Evolutionary conservation across 2,113 vertebrate genomes (phyloP), one percentile per base, ranked within the genome.

Genomic region (Hylia prasina): DNA sequence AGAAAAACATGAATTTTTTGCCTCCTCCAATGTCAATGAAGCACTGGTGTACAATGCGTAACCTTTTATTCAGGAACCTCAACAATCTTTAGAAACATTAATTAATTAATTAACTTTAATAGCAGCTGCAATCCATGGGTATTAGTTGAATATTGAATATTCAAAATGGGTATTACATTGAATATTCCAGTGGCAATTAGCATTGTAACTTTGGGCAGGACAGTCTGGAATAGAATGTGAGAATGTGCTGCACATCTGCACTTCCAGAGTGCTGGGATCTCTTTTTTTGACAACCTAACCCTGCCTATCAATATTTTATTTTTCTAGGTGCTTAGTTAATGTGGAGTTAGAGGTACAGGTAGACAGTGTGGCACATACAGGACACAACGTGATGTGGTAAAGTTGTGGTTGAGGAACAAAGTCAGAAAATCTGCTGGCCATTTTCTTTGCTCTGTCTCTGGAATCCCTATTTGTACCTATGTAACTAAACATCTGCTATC

Each of bases 401-500:
- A 0, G 0, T 25, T n/a, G 24, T 33, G 64, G 39, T 24, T 40
- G 53, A 78, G 60, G 63, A 87, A 7, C 61, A 37, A n/a, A 69
- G 51, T 53, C 19, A 20, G 54, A 72, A 82, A 81, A 60, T 15
- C 51, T 31, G 24, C 31, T 72, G 86, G 70, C 22, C 40, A 0
- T 68, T 90, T 78, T 30, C 72, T 96, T 95, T 93, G 88, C 93
- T 92, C 56, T 71, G 33, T 39, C 30, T 13, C 53, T 45, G 72
- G 64, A 95, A 71, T 90, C 48, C 17, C 8, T 14, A 68, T 92
- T 93, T 90, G 69, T 78, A 86, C 76, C 82, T 89, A 44, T 54
- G 9, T 71, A 84, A 78, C 86, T 71, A 68, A 89, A 90, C 76
- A 87, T 96, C 88, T 92, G 90, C 82, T 95, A 89, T 95, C 92